Evolutionary conservation across 2,888 invertebrate species (phyloP).

Genomic region (Microctonus brassicae): DNA sequence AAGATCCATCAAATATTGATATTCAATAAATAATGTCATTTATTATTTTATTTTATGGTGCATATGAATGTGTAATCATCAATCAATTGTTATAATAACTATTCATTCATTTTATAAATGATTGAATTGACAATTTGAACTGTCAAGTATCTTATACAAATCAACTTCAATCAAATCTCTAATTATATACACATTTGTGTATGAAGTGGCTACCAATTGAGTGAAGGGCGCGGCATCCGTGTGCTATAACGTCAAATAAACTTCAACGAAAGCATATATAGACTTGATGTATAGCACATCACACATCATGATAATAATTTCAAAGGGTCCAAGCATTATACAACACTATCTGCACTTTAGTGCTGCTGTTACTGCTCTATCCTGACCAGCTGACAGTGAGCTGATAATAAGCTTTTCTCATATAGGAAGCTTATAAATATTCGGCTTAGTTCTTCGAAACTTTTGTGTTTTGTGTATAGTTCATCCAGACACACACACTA

Average conservation of each 20-base stretch:
- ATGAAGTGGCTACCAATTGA: neutral
- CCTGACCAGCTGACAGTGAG: slow-evolving; percentile 43
- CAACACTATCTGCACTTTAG: neutral
- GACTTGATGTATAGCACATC: no score
- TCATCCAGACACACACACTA: neutral
- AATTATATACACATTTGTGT: no score
- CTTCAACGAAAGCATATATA: neutral
- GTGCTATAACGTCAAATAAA: neutral
- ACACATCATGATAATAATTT: neutral
- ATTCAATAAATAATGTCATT: neutral
- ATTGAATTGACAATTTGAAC: neutral
- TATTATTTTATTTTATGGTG: neutral
- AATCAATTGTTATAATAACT: no score
- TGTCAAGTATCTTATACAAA: neutral
- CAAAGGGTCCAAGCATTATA: neutral
- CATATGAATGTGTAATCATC: neutral
- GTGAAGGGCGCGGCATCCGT: neutral
- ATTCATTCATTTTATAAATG: neutral
- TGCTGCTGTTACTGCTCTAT: neutral
- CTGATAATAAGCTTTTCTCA: slow-evolving; percentile 49
- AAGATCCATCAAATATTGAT: neutral
- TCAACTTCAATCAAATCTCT: slow-evolving; percentile 5
- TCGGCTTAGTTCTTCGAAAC: slow-evolving; percentile 41
- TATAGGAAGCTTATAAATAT: slow-evolving; percentile 29
- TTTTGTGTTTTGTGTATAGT: neutral